A percentile compares a stretch with the other conserved stretches of the same genome.
Evolutionary conservation across 2,888 invertebrate species (phyloP).

Genomic region (Drosophila rellima): DNA sequence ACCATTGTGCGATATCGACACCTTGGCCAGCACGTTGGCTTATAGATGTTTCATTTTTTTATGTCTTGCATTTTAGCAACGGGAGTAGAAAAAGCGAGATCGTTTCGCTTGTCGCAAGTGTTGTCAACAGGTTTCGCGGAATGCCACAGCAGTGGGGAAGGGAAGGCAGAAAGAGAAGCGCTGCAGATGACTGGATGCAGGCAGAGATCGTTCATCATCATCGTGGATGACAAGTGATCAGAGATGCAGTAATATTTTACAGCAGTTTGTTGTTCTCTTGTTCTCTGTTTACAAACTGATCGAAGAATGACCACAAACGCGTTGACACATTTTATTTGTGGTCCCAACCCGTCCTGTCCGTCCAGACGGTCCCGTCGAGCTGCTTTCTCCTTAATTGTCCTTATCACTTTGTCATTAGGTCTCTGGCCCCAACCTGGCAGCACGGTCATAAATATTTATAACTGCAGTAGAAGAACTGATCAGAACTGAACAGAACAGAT

Average conservation of each 20-base stretch:
- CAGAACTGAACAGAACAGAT: conserved; percentile 52
- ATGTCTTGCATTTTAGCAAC: conserved; percentile 7
- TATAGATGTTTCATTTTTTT: conserved; percentile 5
- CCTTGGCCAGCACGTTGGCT: conserved; percentile 68
- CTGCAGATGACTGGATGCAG: conserved; percentile 10
- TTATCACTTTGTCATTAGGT: conserved; percentile 80
- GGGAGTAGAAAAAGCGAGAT: conserved; percentile 70
- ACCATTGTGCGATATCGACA: conserved; percentile 82
- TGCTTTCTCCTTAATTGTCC: conserved; percentile 81
- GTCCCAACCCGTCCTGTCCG: conserved; percentile 1
- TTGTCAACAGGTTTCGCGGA: conserved; percentile 79
- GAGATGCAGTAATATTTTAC: conserved; percentile 80
- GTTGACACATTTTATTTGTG: conserved; percentile 76
- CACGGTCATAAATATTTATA: conserved; percentile 73
- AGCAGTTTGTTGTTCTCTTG: conserved; percentile 57
- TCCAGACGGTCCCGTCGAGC: conserved; percentile 7
- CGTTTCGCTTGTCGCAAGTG: conserved; percentile 82
- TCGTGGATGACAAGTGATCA: conserved; percentile 79
- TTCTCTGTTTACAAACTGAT: conserved; percentile 68
- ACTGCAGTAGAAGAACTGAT: conserved; percentile 13
- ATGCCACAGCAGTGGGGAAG: conserved; percentile 38
- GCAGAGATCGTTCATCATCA: conserved; percentile 74
- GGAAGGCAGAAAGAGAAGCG: conserved; percentile 11
- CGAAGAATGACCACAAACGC: conserved; percentile 54
- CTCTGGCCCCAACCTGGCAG: conserved; percentile 21